Conservation (phyloP, 53 echinoderm and acorn worm genomes). For the Actinopyga echinites region DNA sequence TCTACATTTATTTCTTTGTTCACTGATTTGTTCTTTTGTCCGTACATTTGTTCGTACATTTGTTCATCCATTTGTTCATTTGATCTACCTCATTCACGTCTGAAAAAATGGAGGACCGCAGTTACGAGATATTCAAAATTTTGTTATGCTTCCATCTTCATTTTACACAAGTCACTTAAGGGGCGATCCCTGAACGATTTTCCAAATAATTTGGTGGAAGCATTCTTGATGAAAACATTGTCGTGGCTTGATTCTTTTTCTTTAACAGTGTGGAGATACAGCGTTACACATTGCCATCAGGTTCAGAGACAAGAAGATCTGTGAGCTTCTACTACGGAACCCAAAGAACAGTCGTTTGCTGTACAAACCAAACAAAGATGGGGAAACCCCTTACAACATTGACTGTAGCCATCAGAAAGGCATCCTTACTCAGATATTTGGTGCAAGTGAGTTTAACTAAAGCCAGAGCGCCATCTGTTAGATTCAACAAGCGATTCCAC, state of each 20-base stretch:
- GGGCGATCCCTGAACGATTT: background rate
- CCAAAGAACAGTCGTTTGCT: constrained; percentile 97
- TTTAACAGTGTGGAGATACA: constrained; percentile 85
- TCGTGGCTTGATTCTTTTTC: background rate
- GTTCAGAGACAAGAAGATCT: constrained; percentile 91
- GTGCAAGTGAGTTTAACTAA: constrained; percentile 77
- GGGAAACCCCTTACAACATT: constrained; percentile 98
- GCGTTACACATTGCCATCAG: constrained; percentile 97
- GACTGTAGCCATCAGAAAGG: constrained; percentile 97
- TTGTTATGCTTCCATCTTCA: no score
- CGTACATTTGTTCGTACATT: no score
- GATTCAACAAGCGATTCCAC: no score
- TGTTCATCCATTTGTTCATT: no score
- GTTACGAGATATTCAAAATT: no score
- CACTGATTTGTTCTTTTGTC: no score
- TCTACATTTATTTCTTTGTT: no score
- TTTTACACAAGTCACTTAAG: no score
- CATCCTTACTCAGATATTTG: constrained; percentile 96
- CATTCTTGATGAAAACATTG: background rate
- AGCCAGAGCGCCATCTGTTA: background rate
- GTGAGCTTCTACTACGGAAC: constrained; percentile 87
- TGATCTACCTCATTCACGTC: no score
- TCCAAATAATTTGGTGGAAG: background rate
- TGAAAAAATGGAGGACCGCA: no score
- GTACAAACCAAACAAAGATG: constrained; percentile 94